Evolutionary conservation across 2,113 vertebrate species (phyloP).

Genomic region (human (Homo sapiens)): DNA sequence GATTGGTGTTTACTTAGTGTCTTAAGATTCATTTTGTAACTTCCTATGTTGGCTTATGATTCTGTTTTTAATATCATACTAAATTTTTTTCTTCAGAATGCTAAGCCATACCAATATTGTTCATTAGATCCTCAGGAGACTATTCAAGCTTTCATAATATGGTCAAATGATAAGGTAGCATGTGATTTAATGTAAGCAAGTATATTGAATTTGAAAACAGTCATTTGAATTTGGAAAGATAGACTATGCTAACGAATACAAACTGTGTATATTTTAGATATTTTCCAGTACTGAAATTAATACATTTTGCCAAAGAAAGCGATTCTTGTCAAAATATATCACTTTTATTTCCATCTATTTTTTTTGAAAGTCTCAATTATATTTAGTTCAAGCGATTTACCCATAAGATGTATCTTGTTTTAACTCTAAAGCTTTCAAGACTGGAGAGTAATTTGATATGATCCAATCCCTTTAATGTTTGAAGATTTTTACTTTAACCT

Average conservation of each 20-base stretch:
- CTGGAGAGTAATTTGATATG: not conserved
- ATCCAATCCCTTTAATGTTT: slow-evolving; percentile 17
- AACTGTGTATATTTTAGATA: not conserved
- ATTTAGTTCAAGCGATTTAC: not conserved
- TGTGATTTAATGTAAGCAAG: not conserved
- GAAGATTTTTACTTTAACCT: slow-evolving; percentile 58
- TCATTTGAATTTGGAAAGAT: not conserved
- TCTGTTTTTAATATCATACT: not conserved
- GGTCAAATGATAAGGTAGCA: not conserved
- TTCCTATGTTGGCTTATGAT: not conserved
- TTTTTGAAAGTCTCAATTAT: not conserved
- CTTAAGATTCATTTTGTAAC: not conserved
- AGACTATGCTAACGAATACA: not conserved
- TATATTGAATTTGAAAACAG: not conserved
- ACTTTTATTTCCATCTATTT: not conserved
- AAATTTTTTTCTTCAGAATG: not conserved
- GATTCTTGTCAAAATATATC: not conserved
- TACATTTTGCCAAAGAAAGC: not conserved
- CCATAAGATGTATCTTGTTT: not conserved
- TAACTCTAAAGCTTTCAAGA: not conserved
- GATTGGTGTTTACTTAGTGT: not conserved
- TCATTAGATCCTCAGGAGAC: not conserved
- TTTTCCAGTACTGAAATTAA: not conserved
- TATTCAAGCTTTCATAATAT: not conserved
- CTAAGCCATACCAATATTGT: not conserved